Conservation (phyloP, 92 coral and sea anemone species). For the Parazoanthus swiftii region DNA sequence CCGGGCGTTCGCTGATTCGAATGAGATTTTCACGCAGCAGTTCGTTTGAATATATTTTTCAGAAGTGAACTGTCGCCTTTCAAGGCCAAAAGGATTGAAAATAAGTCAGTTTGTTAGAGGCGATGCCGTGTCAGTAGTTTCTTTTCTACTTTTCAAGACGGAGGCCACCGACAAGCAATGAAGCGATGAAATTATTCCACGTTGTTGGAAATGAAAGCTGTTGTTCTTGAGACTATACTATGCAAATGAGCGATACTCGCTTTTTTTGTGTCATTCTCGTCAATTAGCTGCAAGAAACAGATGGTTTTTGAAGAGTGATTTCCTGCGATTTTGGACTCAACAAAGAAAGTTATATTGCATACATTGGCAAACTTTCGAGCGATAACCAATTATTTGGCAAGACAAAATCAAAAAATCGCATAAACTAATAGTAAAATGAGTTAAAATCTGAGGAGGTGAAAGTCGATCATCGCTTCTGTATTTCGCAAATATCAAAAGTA, state of each 20-base stretch:
- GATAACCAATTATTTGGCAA: no score
- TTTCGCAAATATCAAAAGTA: no score
- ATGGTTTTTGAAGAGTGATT: constrained; percentile 16
- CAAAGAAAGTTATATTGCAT: no score
- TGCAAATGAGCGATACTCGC: constrained; percentile 17
- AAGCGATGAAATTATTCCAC: constrained; percentile 7
- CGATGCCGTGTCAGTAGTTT: no score
- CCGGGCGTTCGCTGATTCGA: background rate
- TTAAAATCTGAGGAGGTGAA: background rate
- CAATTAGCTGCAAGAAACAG: constrained; percentile 18
- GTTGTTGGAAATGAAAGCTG: constrained; percentile 16
- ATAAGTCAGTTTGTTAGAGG: background rate
- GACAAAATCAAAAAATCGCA: no score
- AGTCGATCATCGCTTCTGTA: background rate
- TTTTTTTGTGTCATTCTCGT: background rate
- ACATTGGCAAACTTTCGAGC: no score
- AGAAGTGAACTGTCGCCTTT: background rate
- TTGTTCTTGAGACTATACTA: background rate
- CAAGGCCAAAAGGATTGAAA: no score
- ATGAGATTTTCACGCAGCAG: background rate
- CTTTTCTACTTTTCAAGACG: background rate
- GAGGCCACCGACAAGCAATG: background rate
- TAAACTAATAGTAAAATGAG: no score
- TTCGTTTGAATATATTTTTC: background rate
- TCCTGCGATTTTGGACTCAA: background rate